phyloP scores from a whole-genome alignment of 2,888 invertebrate genomes.

The Coenonympha glycerion region DNA sequence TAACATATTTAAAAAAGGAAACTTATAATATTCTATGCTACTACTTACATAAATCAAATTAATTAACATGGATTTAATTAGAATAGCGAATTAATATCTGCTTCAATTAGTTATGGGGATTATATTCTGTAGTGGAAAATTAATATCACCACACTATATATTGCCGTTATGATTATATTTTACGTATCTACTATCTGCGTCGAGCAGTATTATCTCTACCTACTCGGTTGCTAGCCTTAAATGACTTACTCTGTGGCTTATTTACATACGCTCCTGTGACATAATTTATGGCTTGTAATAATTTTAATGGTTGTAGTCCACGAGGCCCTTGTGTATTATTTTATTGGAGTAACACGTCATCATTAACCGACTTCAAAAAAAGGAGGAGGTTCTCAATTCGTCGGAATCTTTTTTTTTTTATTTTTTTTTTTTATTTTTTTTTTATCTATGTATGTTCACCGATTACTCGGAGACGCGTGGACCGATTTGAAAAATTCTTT shows the following conservation, averaged over 20 bases:
- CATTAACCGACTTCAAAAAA: not conserved
- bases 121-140: not conserved
- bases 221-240: not conserved
- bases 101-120: conserved; percentile 1
- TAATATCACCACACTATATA: not conserved
- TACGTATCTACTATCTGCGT: too few relatives aligned
- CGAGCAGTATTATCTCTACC: not conserved
- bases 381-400: too few relatives aligned
- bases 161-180: too few relatives aligned
- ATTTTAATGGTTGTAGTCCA: conserved; percentile 26
- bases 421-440: too few relatives aligned
- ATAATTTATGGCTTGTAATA: conserved; percentile 27
- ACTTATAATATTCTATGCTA: too few relatives aligned
- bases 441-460: too few relatives aligned
- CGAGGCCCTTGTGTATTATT: conserved; percentile 23
- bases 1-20: too few relatives aligned
- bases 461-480: too few relatives aligned
- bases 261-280: conserved; percentile 1
- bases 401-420: too few relatives aligned
- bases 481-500: too few relatives aligned
- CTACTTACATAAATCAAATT: too few relatives aligned
- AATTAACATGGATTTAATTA: conserved; percentile 1
- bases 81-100: not conserved
- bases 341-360: conserved; percentile 12
- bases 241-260: not conserved